These are phyloP conservation scores for Myotis davidii DNA, from an alignment of 2,113 vertebrate species.

Conservation along the genomic window DNA sequence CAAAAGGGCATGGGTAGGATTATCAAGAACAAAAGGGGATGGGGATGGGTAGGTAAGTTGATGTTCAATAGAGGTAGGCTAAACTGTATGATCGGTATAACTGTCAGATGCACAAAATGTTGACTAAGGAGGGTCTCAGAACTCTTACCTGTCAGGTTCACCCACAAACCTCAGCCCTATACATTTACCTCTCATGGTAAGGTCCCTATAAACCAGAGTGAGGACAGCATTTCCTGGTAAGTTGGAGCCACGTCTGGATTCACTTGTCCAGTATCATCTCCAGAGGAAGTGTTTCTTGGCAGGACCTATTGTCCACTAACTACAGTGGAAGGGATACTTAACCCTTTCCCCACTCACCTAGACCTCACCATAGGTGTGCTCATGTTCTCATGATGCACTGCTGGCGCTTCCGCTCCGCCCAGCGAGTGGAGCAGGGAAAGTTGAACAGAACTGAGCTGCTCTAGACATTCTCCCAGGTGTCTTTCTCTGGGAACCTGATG, in stretches of 20 bases:
- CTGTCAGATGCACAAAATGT: neutral
- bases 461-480: neutral
- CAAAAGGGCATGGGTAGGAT: neutral
- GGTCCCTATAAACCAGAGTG: neutral
- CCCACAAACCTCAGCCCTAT: neutral
- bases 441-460: neutral
- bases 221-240: neutral
- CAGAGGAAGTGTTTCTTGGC: neutral
- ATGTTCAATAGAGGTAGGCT: neutral
- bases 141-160: neutral
- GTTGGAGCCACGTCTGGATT: neutral
- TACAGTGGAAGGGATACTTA: neutral
- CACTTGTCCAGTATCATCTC: neutral
- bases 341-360: neutral
- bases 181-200: neutral
- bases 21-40: too few relatives aligned
- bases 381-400: neutral
- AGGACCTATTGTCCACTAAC: too few relatives aligned
- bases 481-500: neutral
- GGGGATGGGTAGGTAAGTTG: neutral
- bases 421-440: neutral
- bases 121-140: neutral
- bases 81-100: too few relatives aligned
- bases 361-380: neutral
- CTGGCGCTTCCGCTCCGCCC: neutral